A percentile compares a stretch with the other conserved stretches of the same genome.
Evolutionary conservation across 1,140 invertebrate genomes (phyloP).

Genomic region (Pomacea maculata): DNA sequence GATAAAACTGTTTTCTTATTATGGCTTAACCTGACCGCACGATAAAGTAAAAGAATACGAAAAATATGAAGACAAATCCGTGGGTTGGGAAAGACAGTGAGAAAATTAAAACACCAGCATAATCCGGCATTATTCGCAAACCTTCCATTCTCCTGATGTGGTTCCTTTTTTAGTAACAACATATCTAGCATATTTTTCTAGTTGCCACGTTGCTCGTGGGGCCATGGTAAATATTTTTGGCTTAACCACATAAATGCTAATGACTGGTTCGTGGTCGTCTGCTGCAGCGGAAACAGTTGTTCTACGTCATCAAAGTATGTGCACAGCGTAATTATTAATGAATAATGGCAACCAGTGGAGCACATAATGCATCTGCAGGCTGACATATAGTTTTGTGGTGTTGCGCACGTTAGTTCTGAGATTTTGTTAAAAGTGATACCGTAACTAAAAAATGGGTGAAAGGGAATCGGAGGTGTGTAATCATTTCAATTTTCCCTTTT

Average conservation of each 20-base stretch:
- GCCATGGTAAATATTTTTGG: neutral
- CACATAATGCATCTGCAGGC: neutral
- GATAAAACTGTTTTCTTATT: too few relatives aligned
- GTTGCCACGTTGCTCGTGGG: constrained; percentile 2
- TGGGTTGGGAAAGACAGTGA: too few relatives aligned
- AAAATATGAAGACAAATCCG: too few relatives aligned
- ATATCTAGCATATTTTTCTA: constrained; percentile 17
- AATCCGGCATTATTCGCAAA: neutral
- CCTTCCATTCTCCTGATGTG: constrained; percentile 1
- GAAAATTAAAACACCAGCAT: too few relatives aligned
- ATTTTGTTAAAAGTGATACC: too few relatives aligned
- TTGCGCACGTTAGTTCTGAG: too few relatives aligned
- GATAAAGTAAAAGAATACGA: too few relatives aligned
- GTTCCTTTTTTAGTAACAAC: neutral
- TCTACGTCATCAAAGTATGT: neutral
- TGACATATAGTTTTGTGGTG: too few relatives aligned
- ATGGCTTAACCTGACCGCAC: too few relatives aligned
- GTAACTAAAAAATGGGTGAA: too few relatives aligned
- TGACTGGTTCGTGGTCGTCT: neutral
- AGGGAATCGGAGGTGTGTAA: too few relatives aligned
- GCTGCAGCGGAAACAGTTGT: neutral
- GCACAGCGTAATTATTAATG: neutral
- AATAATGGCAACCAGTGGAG: neutral
- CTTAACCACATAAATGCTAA: neutral
- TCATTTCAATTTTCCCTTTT: too few relatives aligned